phyloP scores from a whole-genome alignment of 1,140 invertebrate species.

The Wasmannia auropunctata region DNA sequence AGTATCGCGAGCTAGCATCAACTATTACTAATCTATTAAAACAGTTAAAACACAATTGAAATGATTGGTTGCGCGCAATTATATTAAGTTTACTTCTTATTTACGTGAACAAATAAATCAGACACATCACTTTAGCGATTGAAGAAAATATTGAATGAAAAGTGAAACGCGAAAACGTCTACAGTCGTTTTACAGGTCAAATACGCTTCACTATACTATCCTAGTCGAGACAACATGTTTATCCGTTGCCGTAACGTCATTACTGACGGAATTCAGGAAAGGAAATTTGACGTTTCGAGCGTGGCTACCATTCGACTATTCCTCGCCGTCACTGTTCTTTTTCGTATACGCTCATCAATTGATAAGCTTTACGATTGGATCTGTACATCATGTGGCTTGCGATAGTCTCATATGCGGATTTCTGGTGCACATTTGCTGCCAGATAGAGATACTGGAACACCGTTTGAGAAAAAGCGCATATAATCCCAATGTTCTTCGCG shows the following conservation, averaged over 20 bases:
- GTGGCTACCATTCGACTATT: conserved; percentile 28
- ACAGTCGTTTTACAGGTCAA: conserved; percentile 43
- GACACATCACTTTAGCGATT: not conserved
- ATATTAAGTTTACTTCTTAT: not conserved
- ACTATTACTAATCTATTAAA: not conserved
- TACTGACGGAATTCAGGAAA: conserved; percentile 46
- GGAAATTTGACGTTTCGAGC: conserved; percentile 53
- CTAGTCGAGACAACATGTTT: conserved; percentile 53
- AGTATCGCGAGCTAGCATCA: not conserved
- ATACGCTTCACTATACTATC: conserved; percentile 43
- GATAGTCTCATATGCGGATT: conserved; percentile 66
- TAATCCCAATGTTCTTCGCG: not conserved
- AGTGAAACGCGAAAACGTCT: conserved; percentile 15
- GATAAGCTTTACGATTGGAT: conserved; percentile 16
- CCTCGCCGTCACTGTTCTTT: conserved; percentile 3
- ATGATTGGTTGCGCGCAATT: not conserved
- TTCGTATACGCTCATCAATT: conserved; percentile 63
- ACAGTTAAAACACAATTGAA: not conserved
- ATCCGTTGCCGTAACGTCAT: conserved; percentile 40
- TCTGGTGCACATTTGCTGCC: conserved; percentile 63
- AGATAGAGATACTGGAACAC: conserved; percentile 67
- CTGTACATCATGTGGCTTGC: conserved; percentile 45
- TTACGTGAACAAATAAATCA: not conserved
- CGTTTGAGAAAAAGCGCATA: conserved; percentile 39
- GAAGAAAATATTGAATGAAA: conserved; percentile 3